Evolutionary conservation across 2,797 vertebrate genomes (phyloP).

Genomic region (Capromys pilorides): DNA sequence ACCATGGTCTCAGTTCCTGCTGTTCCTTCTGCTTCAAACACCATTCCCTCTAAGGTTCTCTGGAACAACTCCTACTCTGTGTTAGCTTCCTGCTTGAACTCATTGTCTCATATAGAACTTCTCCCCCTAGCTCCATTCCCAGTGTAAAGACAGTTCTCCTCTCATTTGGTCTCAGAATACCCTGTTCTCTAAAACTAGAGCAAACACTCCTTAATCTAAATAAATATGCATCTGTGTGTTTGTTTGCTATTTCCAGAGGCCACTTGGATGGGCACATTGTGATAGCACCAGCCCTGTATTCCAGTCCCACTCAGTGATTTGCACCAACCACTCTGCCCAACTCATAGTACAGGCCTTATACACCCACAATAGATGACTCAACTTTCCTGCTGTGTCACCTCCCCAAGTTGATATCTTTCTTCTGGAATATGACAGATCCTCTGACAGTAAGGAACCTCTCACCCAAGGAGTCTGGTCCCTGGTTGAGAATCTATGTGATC

Average conservation of each 20-base stretch:
- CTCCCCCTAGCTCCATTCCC: not conserved
- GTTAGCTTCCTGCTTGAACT: not conserved
- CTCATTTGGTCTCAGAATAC: not conserved
- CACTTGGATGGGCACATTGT: not conserved
- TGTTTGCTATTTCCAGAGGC: not conserved
- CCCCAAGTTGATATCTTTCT: not conserved
- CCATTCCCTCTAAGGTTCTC: not conserved
- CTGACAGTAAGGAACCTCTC: not conserved
- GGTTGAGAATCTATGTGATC: not conserved
- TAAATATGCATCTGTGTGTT: not conserved
- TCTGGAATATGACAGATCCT: not conserved
- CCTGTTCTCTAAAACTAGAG: not conserved
- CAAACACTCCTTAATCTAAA: not conserved
- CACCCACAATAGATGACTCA: not conserved
- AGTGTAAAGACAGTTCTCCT: not conserved
- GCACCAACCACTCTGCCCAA: not conserved
- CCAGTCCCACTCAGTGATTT: no score
- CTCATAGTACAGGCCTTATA: not conserved
- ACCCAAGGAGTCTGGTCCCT: not conserved
- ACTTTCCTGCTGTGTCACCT: not conserved
- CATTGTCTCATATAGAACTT: not conserved
- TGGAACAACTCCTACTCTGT: not conserved
- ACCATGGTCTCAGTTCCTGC: rapidly evolving
- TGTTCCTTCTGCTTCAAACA: not conserved
- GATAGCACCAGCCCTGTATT: not conserved